These are phyloP conservation scores for Acleris cristana DNA, from an alignment of 2,888 invertebrate species.

Conservation along the genomic window DNA sequence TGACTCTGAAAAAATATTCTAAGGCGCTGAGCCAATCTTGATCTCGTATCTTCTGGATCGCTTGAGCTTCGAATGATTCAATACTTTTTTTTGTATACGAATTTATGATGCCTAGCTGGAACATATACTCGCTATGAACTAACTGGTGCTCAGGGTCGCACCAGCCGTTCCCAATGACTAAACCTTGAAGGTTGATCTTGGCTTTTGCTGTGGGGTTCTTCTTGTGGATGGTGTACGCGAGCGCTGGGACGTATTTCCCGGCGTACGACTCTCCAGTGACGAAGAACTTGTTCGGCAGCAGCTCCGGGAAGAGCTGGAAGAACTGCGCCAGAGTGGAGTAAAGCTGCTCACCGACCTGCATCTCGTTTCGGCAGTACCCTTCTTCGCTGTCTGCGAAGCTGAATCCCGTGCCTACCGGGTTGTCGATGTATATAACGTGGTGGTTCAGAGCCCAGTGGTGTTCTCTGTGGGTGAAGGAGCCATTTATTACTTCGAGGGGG, in stretches of 20 bases:
- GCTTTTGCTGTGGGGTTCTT: conserved; percentile 85
- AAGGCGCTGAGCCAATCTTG: conserved; percentile 13
- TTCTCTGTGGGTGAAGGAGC: conserved; percentile 83
- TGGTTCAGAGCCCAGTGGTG: conserved; percentile 92
- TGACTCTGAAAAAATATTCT: too few relatives aligned
- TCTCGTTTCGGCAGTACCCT: conserved; percentile 92
- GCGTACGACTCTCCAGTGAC: conserved; percentile 96
- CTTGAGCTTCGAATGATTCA: conserved; percentile 6
- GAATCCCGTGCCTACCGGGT: conserved; percentile 96
- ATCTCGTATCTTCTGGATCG: background rate
- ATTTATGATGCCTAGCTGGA: conserved; percentile 37
- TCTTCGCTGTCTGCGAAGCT: conserved; percentile 91
- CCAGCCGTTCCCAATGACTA: conserved; percentile 38
- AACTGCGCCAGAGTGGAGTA: conserved; percentile 91
- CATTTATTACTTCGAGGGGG: conserved; percentile 78
- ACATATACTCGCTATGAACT: conserved; percentile 35
- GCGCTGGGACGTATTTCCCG: conserved; percentile 90
- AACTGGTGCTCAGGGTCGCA: conserved; percentile 39
- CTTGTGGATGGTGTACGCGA: conserved; percentile 88
- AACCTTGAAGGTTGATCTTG: conserved; percentile 85
- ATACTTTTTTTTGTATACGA: background rate
- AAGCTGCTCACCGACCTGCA: conserved; percentile 91
- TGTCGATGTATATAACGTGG: conserved; percentile 94
- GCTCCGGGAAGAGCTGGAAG: conserved; percentile 91
- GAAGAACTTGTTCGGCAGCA: conserved; percentile 90